phyloP scores from a whole-genome alignment of 2,888 invertebrate genomes.

The Drosophila peninsularis region DNA sequence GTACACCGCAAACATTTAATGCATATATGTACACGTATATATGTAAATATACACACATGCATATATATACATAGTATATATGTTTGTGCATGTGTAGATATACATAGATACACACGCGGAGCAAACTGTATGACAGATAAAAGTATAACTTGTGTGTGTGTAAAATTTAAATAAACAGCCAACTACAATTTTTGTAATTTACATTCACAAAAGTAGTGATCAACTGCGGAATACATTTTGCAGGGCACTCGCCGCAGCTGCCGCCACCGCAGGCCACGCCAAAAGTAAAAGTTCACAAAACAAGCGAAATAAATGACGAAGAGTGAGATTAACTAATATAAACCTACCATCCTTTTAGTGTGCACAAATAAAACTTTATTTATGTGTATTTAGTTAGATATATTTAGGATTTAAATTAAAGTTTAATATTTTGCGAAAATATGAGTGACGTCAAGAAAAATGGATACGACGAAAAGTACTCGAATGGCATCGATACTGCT shows the following conservation, averaged over 20 bases:
- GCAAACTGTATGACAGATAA: neutral
- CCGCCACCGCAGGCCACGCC: slow-evolving; percentile 26
- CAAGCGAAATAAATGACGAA: neutral
- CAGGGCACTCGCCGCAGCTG: slow-evolving; percentile 30
- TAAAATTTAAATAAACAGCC: neutral
- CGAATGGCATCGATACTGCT: slow-evolving; percentile 28
- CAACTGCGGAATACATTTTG: slow-evolving; percentile 25
- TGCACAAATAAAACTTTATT: slow-evolving; percentile 11
- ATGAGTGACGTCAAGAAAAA: slow-evolving; percentile 57
- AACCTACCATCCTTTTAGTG: slow-evolving; percentile 48
- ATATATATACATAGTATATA: neutral
- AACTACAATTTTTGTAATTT: neutral
- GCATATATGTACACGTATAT: neutral
- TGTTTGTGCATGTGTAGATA: neutral
- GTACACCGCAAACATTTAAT: neutral
- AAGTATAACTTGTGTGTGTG: neutral
- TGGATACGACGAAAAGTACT: slow-evolving; percentile 47
- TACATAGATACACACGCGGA: slow-evolving; percentile 17
- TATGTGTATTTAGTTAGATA: slow-evolving; percentile 13
- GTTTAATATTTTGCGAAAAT: slow-evolving; percentile 43
- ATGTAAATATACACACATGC: neutral
- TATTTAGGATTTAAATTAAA: slow-evolving; percentile 29
- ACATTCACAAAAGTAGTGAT: neutral
- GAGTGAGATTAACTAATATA: neutral
- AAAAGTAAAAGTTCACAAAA: slow-evolving; percentile 21